A percentile compares a stretch with the other conserved stretches of the same genome.
phyloP scores from a whole-genome alignment of 2,888 invertebrate species.

The Theretra japonica region DNA sequence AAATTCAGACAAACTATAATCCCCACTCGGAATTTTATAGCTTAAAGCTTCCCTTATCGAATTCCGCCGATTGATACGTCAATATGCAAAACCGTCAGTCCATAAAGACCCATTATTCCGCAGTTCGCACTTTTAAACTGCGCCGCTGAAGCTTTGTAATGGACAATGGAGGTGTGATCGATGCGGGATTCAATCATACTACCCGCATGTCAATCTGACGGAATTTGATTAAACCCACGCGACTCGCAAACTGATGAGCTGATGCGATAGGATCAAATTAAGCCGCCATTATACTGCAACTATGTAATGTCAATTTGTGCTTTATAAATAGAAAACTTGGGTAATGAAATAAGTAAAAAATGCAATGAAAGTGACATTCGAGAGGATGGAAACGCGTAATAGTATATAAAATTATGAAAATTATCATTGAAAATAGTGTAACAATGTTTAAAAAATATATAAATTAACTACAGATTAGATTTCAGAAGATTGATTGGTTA shows the following conservation, averaged over 20 bases:
- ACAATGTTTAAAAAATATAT: too few relatives aligned
- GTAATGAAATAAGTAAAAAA: too few relatives aligned
- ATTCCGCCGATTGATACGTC: background rate
- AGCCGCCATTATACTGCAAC: too few relatives aligned
- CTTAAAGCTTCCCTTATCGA: background rate
- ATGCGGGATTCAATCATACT: background rate
- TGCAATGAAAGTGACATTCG: too few relatives aligned
- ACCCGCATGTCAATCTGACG: background rate
- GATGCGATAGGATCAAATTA: background rate
- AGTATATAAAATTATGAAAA: too few relatives aligned
- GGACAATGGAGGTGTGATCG: background rate
- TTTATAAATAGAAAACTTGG: too few relatives aligned
- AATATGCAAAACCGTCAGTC: background rate
- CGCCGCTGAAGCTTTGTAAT: background rate
- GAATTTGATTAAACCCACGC: conserved; percentile 7
- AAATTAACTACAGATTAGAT: too few relatives aligned
- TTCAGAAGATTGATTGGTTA: too few relatives aligned
- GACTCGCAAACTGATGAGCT: background rate
- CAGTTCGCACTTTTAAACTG: background rate
- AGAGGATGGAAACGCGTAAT: too few relatives aligned
- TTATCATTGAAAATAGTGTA: too few relatives aligned
- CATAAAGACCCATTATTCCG: background rate
- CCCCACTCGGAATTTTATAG: background rate
- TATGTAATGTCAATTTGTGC: too few relatives aligned
- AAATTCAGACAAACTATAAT: background rate